Percentiles rank a stretch among this genome's conserved stretches.
Conservation (phyloP, 2,113 vertebrate genomes). For the Upupa epops region DNA sequence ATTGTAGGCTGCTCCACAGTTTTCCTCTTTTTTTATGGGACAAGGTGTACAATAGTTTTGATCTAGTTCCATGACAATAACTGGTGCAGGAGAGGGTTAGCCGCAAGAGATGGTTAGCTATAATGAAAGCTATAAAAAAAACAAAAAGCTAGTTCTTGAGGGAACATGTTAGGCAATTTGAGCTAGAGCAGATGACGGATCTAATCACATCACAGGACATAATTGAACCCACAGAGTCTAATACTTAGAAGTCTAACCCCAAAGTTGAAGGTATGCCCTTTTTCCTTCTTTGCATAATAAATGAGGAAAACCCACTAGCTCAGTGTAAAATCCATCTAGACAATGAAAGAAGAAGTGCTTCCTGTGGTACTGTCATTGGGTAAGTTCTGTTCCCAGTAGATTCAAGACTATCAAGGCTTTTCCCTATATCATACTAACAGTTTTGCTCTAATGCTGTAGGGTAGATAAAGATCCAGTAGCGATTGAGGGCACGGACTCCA, state of each 20-base stretch:
- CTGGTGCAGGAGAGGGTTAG: neutral
- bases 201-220: neutral
- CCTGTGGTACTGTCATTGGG: neutral
- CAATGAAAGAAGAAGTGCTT: neutral
- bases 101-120: neutral
- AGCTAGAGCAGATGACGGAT: neutral
- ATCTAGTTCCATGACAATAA: neutral
- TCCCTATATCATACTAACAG: neutral
- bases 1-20: neutral
- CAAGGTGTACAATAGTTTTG: neutral
- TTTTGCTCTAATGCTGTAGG: neutral
- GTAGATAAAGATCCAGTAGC: neutral
- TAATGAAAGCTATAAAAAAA: neutral
- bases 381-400: neutral
- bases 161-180: neutral
- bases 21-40: neutral
- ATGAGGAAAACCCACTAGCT: neutral
- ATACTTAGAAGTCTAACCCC: neutral
- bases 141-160: neutral
- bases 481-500: too few species aligned
- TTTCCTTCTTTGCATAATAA: neutral
- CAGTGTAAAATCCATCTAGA: neutral
- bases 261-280: neutral
- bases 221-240: neutral
- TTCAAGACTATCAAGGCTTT: neutral